Evolutionary conservation across 2,113 vertebrate genomes (phyloP).

Genomic region (Terrapene triunguis): DNA sequence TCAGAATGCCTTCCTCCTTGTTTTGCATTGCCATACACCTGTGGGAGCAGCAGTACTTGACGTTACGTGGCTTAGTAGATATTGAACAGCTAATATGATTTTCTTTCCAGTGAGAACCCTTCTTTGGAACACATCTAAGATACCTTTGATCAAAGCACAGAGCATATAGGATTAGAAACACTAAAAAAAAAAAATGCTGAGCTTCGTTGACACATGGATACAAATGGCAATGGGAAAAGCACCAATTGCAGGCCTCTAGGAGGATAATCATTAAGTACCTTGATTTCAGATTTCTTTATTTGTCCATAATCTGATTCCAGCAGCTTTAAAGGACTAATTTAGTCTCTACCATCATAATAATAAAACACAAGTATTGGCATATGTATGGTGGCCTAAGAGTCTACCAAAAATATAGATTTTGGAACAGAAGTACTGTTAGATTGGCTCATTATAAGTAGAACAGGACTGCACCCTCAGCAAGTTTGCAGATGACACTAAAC

Average conservation of each 20-base stretch:
- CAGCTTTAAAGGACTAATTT: not conserved
- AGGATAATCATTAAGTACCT: not conserved
- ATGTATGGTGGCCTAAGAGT: not conserved
- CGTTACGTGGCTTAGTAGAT: not conserved
- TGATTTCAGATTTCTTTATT: not conserved
- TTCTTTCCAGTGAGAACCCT: not conserved
- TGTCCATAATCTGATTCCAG: not conserved
- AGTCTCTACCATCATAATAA: not conserved
- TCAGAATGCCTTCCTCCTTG: not conserved
- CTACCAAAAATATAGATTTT: not conserved
- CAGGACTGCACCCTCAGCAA: no score
- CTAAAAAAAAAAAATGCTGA: not conserved
- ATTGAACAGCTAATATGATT: not conserved
- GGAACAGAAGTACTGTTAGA: not conserved
- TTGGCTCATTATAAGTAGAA: not conserved
- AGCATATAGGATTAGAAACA: conserved; percentile 1
- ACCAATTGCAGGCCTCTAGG: not conserved
- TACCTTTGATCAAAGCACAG: conserved; percentile 34
- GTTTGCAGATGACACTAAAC: no score
- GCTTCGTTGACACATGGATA: conserved; percentile 9
- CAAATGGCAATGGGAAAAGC: conserved; percentile 10
- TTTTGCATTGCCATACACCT: not conserved
- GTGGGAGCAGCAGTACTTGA: not conserved
- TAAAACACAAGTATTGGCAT: not conserved
- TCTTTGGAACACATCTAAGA: conserved; percentile 6